Percentiles rank a stretch among this genome's conserved stretches.
Evolutionary conservation across 2,888 invertebrate species (phyloP).

Genomic region (Drosophila recens): DNA sequence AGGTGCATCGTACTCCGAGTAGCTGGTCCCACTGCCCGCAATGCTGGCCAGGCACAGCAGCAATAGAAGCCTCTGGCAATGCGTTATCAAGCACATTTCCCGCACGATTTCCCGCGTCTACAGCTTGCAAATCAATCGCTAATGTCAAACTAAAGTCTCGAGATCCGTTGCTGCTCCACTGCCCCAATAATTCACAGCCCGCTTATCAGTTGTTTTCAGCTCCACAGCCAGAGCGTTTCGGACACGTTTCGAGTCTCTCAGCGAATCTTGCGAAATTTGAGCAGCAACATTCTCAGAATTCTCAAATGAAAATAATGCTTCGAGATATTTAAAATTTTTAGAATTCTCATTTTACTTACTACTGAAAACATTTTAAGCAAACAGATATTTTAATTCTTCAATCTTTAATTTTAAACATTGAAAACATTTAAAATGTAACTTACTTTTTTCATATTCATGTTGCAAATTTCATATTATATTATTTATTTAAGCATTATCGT

Average conservation of each 20-base stretch:
- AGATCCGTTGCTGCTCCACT: conserved; percentile 41
- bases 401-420: too few relatives aligned
- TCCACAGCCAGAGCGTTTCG: conserved; percentile 24
- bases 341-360: too few relatives aligned
- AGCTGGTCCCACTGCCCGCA: conserved; percentile 19
- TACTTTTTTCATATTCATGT: too few relatives aligned
- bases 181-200: conserved; percentile 31
- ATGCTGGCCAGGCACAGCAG: conserved; percentile 25
- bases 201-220: conserved; percentile 65
- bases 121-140: conserved; percentile 56
- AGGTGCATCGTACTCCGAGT: conserved; percentile 59
- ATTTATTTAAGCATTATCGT: too few relatives aligned
- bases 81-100: conserved; percentile 36
- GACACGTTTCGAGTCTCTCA: conserved; percentile 10
- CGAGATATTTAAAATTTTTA: too few relatives aligned
- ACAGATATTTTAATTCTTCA: too few relatives aligned
- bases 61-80: conserved; percentile 24
- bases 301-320: too few relatives aligned
- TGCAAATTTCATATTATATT: too few relatives aligned
- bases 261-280: conserved; percentile 7
- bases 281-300: too few relatives aligned
- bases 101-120: not conserved
- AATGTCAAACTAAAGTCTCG: conserved; percentile 58
- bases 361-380: too few relatives aligned
- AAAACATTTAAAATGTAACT: too few relatives aligned